Percentiles rank a stretch among this genome's conserved stretches.
phyloP scores from a whole-genome alignment of 2,113 vertebrate species.

The Nerophis ophidion region DNA sequence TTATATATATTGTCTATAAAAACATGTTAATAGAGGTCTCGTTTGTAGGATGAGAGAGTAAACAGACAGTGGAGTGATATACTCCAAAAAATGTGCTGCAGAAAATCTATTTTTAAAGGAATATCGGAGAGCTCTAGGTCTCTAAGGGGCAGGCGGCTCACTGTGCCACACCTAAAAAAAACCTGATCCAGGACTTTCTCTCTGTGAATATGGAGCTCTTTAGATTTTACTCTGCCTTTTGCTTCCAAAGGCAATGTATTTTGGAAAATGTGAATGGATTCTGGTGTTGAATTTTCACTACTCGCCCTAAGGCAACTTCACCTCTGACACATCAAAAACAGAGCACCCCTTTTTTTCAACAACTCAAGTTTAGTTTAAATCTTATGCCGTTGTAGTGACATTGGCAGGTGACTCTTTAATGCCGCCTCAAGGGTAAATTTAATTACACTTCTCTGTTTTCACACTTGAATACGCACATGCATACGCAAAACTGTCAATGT shows the following conservation, averaged over 20 bases:
- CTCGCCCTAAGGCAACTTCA: not conserved
- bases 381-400: no score
- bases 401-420: not conserved
- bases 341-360: not conserved
- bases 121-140: no score
- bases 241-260: not conserved
- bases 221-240: not conserved
- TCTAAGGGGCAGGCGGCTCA: no score
- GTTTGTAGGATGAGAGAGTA: no score
- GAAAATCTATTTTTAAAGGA: no score
- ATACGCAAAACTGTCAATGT: not conserved
- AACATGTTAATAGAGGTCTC: no score
- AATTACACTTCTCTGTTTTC: not conserved
- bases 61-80: no score
- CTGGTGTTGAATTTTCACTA: not conserved
- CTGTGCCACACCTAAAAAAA: not conserved
- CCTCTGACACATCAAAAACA: not conserved
- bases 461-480: not conserved
- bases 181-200: not conserved
- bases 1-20: no score
- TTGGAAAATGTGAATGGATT: not conserved
- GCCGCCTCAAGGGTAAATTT: not conserved
- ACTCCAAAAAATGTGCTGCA: no score
- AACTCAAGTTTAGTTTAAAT: not conserved
- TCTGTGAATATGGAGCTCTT: not conserved